A percentile compares a stretch with the other conserved stretches of the same genome.
Conservation (phyloP, 1,140 invertebrate species). For the Medauroidea extradentata region DNA sequence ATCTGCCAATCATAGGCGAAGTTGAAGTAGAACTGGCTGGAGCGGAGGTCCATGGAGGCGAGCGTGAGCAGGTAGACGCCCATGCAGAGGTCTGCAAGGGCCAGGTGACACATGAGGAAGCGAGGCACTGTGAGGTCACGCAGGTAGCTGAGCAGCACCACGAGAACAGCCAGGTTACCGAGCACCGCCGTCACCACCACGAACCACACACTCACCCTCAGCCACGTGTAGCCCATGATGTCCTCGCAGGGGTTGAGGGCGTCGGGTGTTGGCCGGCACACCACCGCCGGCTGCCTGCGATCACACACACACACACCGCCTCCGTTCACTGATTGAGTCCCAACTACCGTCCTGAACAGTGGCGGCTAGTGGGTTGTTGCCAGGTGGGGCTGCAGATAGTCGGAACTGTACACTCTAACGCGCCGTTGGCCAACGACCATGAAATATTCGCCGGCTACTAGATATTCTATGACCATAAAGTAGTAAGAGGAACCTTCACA, state of each 20-base stretch:
- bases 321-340: too few relatives aligned
- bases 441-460: too few relatives aligned
- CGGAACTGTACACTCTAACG: too few relatives aligned
- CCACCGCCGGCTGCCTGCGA: slow-evolving; percentile 28
- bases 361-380: too few relatives aligned
- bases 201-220: slow-evolving; percentile 53
- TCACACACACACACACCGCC: not conserved
- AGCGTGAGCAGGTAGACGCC: slow-evolving; percentile 61
- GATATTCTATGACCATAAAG: too few relatives aligned
- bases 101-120: slow-evolving; percentile 65
- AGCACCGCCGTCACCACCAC: slow-evolving; percentile 54
- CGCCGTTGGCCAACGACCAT: too few relatives aligned
- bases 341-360: not conserved
- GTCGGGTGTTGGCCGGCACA: slow-evolving; percentile 55
- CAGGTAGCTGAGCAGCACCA: slow-evolving; percentile 43
- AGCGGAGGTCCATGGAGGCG: slow-evolving; percentile 56
- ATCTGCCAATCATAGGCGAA: slow-evolving; percentile 64
- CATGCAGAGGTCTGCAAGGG: slow-evolving; percentile 60
- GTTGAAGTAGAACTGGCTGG: slow-evolving; percentile 61
- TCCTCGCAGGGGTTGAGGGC: slow-evolving; percentile 66
- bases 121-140: slow-evolving; percentile 51
- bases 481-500: too few relatives aligned
- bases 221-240: slow-evolving; percentile 50
- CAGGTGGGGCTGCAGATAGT: too few relatives aligned
- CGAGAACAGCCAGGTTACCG: slow-evolving; percentile 52